A percentile compares a stretch with the other conserved stretches of the same genome.
Evolutionary conservation across 2,888 invertebrate genomes (phyloP).

Genomic region (Zaprionus bogoriensis): DNA sequence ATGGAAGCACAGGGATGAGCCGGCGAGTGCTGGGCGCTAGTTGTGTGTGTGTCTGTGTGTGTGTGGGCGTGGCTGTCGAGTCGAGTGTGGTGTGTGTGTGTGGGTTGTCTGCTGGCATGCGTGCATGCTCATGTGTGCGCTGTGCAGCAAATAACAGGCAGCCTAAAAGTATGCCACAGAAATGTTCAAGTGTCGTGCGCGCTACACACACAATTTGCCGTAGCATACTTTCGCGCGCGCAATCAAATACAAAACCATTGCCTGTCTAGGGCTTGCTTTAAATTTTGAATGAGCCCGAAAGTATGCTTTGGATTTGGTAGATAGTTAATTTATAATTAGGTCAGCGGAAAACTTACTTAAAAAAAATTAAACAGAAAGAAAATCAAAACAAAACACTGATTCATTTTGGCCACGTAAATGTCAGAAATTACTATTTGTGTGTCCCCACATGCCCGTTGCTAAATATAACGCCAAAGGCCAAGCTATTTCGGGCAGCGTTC

Average conservation of each 20-base stretch:
- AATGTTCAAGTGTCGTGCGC: not conserved
- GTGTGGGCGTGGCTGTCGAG: slow-evolving; percentile 18
- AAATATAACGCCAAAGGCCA: not conserved
- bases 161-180: slow-evolving; percentile 44
- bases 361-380: too few relatives aligned
- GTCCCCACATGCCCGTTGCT: not conserved
- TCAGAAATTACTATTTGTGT: not conserved
- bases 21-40: slow-evolving; percentile 20
- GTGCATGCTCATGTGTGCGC: slow-evolving; percentile 32
- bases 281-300: not conserved
- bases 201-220: not conserved
- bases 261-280: too few relatives aligned
- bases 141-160: slow-evolving; percentile 17
- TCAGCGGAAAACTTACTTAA: too few relatives aligned
- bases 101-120: slow-evolving; percentile 12
- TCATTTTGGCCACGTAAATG: not conserved
- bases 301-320: not conserved
- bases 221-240: not conserved
- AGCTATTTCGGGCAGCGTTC: too few relatives aligned
- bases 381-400: too few relatives aligned
- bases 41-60: slow-evolving; percentile 7
- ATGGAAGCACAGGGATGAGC: slow-evolving; percentile 45
- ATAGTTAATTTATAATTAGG: too few relatives aligned
- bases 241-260: too few relatives aligned
- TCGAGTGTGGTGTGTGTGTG: not conserved